Percentiles rank a stretch among this genome's conserved stretches.
These are phyloP conservation scores for Pardalotus punctatus DNA, from an alignment of 2,113 vertebrate genomes.

Conservation along the genomic window DNA sequence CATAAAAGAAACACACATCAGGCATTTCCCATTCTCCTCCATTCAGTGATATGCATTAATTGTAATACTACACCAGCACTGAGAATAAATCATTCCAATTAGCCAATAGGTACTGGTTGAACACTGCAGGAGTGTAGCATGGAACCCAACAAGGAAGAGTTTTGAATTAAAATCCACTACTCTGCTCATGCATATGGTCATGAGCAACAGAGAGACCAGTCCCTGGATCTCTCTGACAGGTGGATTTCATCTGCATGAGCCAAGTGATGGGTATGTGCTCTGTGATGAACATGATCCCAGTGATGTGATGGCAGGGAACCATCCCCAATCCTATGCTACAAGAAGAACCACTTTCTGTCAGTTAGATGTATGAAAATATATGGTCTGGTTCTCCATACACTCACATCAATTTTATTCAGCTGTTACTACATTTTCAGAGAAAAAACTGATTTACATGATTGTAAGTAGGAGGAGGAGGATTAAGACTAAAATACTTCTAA, in stretches of 20 bases:
- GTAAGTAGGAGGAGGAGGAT: background rate
- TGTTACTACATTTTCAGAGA: background rate
- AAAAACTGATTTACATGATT: background rate
- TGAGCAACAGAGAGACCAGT: slow-evolving; percentile 34
- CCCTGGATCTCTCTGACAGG: background rate
- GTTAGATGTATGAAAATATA: background rate
- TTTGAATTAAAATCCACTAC: slow-evolving; percentile 43
- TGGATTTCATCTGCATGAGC: slow-evolving; percentile 43
- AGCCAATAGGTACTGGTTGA: slow-evolving; percentile 53
- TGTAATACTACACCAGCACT: background rate
- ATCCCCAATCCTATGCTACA: background rate
- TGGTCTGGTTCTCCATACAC: background rate
- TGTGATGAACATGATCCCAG: background rate
- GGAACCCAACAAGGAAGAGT: background rate
- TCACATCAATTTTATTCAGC: background rate
- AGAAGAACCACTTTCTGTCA: background rate
- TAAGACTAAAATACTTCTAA: background rate
- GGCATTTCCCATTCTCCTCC: slow-evolving; percentile 36
- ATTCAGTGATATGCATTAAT: slow-evolving; percentile 24
- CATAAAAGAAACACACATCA: slow-evolving; percentile 41
- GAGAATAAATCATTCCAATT: background rate
- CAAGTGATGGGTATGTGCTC: background rate
- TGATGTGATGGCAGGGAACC: background rate
- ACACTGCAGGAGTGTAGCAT: slow-evolving; percentile 33
- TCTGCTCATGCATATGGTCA: background rate